Evolutionary conservation across 2,113 vertebrate genomes (phyloP).

Genomic region (Perca schrenkii): DNA sequence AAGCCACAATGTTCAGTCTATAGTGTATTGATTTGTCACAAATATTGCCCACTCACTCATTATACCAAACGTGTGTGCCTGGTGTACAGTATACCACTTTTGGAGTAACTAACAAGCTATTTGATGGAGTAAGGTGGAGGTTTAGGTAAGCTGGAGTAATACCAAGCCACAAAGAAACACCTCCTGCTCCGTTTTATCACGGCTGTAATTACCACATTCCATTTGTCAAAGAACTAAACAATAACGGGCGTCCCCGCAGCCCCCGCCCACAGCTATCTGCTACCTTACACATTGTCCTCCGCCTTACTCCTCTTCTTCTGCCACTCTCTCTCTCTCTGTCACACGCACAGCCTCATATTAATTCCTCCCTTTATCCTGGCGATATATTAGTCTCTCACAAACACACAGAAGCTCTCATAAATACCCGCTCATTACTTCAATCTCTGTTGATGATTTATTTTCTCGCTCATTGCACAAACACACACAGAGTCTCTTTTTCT

Average conservation of each 20-base stretch:
- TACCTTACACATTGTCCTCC: slow-evolving; percentile 41
- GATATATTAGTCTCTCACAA: slow-evolving; percentile 42
- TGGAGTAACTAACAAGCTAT: slow-evolving; percentile 7
- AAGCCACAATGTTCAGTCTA: not conserved
- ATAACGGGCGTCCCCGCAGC: slow-evolving; percentile 38
- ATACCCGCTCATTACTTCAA: slow-evolving; percentile 51
- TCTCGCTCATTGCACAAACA: slow-evolving; percentile 7
- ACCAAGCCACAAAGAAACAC: slow-evolving; percentile 14
- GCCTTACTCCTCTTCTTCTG: slow-evolving; percentile 16
- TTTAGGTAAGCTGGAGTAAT: slow-evolving; percentile 13
- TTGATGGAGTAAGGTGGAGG: slow-evolving; percentile 9
- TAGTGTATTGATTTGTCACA: slow-evolving; percentile 28
- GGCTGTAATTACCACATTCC: slow-evolving; percentile 57
- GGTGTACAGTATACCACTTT: not conserved
- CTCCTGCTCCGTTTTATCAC: slow-evolving; percentile 43
- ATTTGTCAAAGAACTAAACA: slow-evolving; percentile 63
- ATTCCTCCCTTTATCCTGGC: slow-evolving; percentile 47
- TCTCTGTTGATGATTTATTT: slow-evolving; percentile 50
- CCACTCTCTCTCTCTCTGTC: slow-evolving; percentile 14
- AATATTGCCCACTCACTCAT: slow-evolving; percentile 1
- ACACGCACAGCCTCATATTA: slow-evolving; percentile 37
- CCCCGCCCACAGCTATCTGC: slow-evolving; percentile 58
- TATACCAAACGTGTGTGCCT: not conserved
- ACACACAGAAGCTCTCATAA: slow-evolving; percentile 41
- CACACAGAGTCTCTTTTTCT: slow-evolving; percentile 11